Percentiles rank a stretch among this genome's conserved stretches.
These are phyloP conservation scores for Drosophila limbata DNA, from an alignment of 2,888 invertebrate genomes.

Conservation along the genomic window DNA sequence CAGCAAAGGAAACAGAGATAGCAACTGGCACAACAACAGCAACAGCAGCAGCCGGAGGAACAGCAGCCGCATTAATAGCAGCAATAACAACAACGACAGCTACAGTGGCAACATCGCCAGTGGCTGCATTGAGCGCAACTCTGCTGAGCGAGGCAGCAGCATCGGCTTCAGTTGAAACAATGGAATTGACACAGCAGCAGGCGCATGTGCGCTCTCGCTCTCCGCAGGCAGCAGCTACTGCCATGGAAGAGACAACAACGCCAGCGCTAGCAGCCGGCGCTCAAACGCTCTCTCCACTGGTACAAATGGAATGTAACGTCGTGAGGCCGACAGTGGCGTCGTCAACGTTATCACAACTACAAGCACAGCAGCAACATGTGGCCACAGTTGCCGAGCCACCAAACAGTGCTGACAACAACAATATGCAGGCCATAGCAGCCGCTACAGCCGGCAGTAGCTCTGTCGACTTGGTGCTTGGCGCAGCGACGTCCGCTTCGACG, in stretches of 20 bases:
- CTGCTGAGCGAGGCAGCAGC: conserved; percentile 68
- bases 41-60: conserved; percentile 12
- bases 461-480: conserved; percentile 31
- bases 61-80: conserved; percentile 8
- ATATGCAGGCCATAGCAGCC: conserved; percentile 12
- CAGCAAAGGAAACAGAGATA: not conserved
- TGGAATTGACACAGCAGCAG: conserved; percentile 64
- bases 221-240: conserved; percentile 56
- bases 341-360: conserved; percentile 42
- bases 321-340: conserved; percentile 32
- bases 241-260: conserved; percentile 62
- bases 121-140: conserved; percentile 58
- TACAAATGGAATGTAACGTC: conserved; percentile 65
- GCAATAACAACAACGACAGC: conserved; percentile 12
- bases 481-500: conserved; percentile 36
- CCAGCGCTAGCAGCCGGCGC: conserved; percentile 54
- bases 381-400: conserved; percentile 32
- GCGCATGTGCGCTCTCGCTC: conserved; percentile 74
- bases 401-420: conserved; percentile 24
- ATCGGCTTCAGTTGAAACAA: conserved; percentile 63
- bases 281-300: conserved; percentile 44
- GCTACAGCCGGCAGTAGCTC: conserved; percentile 12
- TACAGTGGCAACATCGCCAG: conserved; percentile 52
- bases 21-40: conserved; percentile 6
- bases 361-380: conserved; percentile 61